Percentiles rank a stretch among this genome's conserved stretches.
Conservation (phyloP, 2,113 vertebrate genomes). For the Haliaeetus leucogaster region DNA sequence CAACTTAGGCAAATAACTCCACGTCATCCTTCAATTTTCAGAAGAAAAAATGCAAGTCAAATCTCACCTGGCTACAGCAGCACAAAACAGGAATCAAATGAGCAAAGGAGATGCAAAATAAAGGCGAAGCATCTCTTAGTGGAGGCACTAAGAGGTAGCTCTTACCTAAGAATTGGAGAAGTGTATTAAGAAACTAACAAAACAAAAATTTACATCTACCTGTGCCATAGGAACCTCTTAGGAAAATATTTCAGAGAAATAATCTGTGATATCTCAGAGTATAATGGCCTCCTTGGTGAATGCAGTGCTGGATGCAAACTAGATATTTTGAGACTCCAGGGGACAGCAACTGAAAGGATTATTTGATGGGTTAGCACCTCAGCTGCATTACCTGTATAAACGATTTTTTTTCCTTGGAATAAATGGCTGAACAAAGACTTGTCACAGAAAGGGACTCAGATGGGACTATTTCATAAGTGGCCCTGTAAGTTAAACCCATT, state of each 20-base stretch:
- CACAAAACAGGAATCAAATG: not conserved
- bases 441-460: not conserved
- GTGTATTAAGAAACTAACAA: not conserved
- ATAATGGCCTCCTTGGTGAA: not conserved
- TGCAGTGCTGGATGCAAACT: not conserved
- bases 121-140: not conserved
- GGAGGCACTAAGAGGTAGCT: not conserved
- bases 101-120: not conserved
- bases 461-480: not conserved
- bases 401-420: not conserved
- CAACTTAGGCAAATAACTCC: not conserved
- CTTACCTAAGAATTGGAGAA: not conserved
- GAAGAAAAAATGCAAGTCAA: not conserved
- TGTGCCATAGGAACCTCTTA: not conserved
- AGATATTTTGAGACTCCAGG: not conserved
- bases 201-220: not conserved
- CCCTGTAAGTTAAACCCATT: not conserved
- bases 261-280: not conserved
- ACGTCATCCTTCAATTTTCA: not conserved
- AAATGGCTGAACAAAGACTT: not conserved
- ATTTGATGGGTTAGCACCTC: slow-evolving; percentile 3
- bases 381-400: not conserved
- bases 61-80: not conserved
- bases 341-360: slow-evolving; percentile 11
- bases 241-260: not conserved